Base-by-base conservation (phyloP, 2,888 invertebrate genomes). In the Brachycybe producta region DNA sequence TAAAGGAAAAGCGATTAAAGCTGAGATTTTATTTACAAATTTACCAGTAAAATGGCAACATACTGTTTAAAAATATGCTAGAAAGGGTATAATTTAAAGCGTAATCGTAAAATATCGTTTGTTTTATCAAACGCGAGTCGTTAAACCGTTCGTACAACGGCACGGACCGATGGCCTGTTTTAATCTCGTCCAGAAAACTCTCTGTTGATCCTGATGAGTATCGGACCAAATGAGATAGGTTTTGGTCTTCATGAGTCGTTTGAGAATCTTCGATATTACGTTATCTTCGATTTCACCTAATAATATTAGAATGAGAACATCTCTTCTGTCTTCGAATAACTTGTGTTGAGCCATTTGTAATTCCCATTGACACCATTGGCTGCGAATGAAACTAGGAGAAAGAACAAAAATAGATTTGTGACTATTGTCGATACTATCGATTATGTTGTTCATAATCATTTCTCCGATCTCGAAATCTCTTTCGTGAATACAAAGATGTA, bases 351-450 rank as follows among this genome's bases (percentile, higher is more conserved):
- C 79, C 19, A 80, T 67, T 57, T 78, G 77, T 8, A 79, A 76
- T 60, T 82, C 82, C 75, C 79, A 77, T 34, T 77, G 68, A 61
- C 79, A 79, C 82, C 82, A 83, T 52, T 80, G 78, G 23, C 80
- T 79, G 58, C 75, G 74, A 0, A 79, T 75, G 62, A 80, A 82
- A 57, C 73, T 71, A 58, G 78, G 75, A 51, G 80, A 80, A 41
- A 83, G 71, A 8, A 82, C 67, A 48, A 82, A 65, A 49, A 83
- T 68, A 13, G 80, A 75, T 59, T 75, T 76, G 52, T 75, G 73
- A 61, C 79, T 78, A 49, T 74, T 71, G 28, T 75, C 74, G 52
- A 83, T 75, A 60, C 78, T 75, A 32, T 71, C 73, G 53, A 77
- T 66, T 32, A 83, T 76, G 42, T 77, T 75, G 60, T 82, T 80